Base-by-base conservation (phyloP, 2,797 vertebrate species). In the Lemur catta region DNA sequence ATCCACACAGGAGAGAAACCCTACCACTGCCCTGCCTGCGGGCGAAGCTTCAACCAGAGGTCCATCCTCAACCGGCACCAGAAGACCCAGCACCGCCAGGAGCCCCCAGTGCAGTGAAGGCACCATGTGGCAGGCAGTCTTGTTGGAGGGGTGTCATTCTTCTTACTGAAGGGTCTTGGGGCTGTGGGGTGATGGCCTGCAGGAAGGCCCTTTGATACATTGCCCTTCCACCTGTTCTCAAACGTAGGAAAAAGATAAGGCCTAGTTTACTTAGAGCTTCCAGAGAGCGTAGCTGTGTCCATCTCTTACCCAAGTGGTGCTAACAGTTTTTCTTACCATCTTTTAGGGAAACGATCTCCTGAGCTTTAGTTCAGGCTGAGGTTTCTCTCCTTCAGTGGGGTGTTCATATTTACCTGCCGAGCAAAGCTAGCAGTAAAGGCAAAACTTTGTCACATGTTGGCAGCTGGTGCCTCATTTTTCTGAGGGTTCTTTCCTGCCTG, bases 21-120 rank as follows among this genome's bases (percentile, higher is more conserved):
- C 3, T 98, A 97, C 48, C 86, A 91, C 79, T 97, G 97, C 43
- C 71, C 91, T 0, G 84, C 96, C 71, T 98, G 97, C 0, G 97
- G 97, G 46, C 95, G 97, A 41, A 98, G 97, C 94, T 98, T 98
- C 93, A 98, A 98, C 96, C 97, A 97, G 91, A 91, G 97, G 35
- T 97, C 97, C 75, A 98, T 97, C 65, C 97, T 98, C 55, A 98
- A 98, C 43, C 93, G 97, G 59, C 97, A 98, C 84, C 97, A 97
- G 97, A 98, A 98, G 72, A 98, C 97, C 7, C 97, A 98, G 86
- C 97, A 97, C 69, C 96, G 97, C 79, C 94, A 94, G 48, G 97
- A 97, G 55, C 52, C 93, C 46, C 65, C 46, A 0, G 71, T 43
- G 33, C 93, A 85, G 69, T 96, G 48, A 97, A 50, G 41, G 2